Evolutionary conservation across 2,888 invertebrate species (phyloP).

Genomic region (Helobdella robusta): DNA sequence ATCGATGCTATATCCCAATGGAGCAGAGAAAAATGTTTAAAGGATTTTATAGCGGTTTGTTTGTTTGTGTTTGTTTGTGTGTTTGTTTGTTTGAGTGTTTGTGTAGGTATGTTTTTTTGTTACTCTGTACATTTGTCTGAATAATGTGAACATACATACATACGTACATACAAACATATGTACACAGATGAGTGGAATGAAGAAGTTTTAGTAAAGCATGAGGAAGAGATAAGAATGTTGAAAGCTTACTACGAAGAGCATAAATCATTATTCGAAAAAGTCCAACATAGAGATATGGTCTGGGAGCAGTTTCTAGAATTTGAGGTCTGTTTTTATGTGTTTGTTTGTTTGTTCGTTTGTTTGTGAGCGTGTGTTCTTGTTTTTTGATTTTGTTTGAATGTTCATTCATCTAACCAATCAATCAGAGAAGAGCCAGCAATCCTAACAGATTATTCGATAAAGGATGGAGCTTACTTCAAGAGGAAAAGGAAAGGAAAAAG

Average conservation of each 20-base stretch:
- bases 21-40: conserved; percentile 18
- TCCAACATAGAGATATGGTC: conserved; percentile 16
- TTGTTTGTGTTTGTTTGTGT: no score
- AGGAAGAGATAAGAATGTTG: conserved; percentile 13
- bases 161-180: no score
- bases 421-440: conserved; percentile 23
- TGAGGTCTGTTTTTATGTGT: conserved; percentile 11
- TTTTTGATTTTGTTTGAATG: background rate
- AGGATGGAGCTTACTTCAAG: conserved; percentile 22
- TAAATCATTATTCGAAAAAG: conserved; percentile 21
- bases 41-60: conserved; percentile 15
- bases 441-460: conserved; percentile 23
- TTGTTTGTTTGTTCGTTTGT: background rate
- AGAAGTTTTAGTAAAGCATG: conserved; percentile 20
- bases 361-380: background rate
- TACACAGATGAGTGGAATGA: conserved; percentile 17
- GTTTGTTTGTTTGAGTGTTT: no score
- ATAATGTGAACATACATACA: no score
- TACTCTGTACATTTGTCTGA: no score
- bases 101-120: no score
- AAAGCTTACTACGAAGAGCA: conserved; percentile 19
- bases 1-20: conserved; percentile 11
- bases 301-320: conserved; percentile 24
- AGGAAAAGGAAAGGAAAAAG: conserved; percentile 24
- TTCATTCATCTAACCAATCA: background rate